Evolutionary conservation across 1,140 invertebrate species (phyloP).

Genomic region (Dufourea novaeangliae): DNA sequence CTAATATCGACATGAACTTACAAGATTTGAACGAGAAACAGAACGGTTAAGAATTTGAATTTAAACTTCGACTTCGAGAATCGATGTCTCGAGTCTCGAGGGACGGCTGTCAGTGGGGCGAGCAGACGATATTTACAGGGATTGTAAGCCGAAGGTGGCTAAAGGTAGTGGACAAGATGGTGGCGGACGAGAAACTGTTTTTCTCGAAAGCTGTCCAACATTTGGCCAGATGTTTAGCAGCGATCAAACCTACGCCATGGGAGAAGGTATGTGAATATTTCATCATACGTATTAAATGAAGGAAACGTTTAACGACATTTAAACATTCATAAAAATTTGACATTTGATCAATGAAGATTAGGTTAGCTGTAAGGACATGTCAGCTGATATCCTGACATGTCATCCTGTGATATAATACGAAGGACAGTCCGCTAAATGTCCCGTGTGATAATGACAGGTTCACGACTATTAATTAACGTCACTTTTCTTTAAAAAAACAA

Average conservation of each 20-base stretch:
- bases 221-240: constrained; percentile 92
- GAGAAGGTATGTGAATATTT: constrained; percentile 87
- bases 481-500: neutral
- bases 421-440: constrained; percentile 6
- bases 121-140: constrained; percentile 45
- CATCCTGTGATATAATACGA: constrained; percentile 57
- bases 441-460: constrained; percentile 13
- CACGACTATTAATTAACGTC: constrained; percentile 14
- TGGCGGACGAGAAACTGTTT: constrained; percentile 88
- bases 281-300: neutral
- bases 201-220: constrained; percentile 94
- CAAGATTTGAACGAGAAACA: too few species aligned
- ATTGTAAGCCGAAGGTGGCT: neutral
- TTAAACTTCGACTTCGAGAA: neutral
- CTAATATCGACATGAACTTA: too few species aligned
- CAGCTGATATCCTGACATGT: constrained; percentile 54
- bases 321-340: neutral
- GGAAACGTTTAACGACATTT: neutral
- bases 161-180: constrained; percentile 75
- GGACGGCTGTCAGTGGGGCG: constrained; percentile 18
- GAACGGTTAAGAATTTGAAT: neutral
- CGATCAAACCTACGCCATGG: constrained; percentile 92
- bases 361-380: constrained; percentile 44
- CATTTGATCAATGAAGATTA: constrained; percentile 22
- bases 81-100: constrained; percentile 25